phyloP scores from a whole-genome alignment of 2,888 invertebrate species.

The Synergus japonicus region DNA sequence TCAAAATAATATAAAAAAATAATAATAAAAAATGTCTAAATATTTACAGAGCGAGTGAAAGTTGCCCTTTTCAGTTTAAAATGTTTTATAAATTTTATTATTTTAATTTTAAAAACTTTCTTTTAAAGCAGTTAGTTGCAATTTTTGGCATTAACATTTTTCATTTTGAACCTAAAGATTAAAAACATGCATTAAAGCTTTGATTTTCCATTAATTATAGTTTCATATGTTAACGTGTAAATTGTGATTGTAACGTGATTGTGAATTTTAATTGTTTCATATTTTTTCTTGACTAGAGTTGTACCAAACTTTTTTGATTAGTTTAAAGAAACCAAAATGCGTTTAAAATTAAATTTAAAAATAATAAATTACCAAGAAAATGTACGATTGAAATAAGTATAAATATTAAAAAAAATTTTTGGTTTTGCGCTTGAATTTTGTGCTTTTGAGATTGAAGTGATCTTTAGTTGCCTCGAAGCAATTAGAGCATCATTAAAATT shows the following conservation, averaged over 20 bases:
- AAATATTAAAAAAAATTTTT: not conserved
- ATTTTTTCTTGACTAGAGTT: not conserved
- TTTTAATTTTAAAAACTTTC: too few species aligned
- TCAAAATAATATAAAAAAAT: too few species aligned
- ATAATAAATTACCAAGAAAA: not conserved
- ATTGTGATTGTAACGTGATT: not conserved
- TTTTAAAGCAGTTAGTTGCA: not conserved
- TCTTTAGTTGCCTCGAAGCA: not conserved
- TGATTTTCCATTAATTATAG: not conserved
- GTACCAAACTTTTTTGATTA: not conserved
- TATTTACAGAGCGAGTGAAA: not conserved
- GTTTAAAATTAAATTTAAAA: not conserved
- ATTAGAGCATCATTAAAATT: not conserved
- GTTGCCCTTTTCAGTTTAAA: not conserved
- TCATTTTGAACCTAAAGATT: not conserved
- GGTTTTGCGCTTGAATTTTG: not conserved
- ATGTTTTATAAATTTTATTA: constrained; percentile 1
- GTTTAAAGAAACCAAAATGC: not conserved
- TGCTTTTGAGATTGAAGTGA: constrained; percentile 6
- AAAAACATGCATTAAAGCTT: not conserved
- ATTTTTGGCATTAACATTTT: not conserved
- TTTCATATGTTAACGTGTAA: not conserved
- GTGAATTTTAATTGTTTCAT: not conserved
- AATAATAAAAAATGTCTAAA: too few species aligned
- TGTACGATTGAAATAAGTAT: not conserved